A percentile compares a stretch with the other conserved stretches of the same genome.
phyloP scores from a whole-genome alignment of 2,113 vertebrate species.

The Oncorhynchus kisutch region DNA sequence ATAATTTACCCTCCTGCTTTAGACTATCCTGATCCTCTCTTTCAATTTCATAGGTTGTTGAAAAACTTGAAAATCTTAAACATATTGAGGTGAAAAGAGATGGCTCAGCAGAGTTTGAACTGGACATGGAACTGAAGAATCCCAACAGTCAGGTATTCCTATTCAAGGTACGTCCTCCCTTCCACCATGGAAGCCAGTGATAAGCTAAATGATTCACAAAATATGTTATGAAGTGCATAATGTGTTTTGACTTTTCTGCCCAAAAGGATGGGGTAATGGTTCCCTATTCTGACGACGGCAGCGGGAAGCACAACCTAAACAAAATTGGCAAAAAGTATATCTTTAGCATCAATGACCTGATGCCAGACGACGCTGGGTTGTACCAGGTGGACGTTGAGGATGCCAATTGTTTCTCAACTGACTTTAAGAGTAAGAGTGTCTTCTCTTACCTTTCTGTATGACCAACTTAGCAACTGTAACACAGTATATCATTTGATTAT shows the following conservation, averaged over 20 bases:
- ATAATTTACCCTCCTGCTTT: background rate
- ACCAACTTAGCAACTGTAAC: background rate
- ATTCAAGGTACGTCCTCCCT: constrained; percentile 79
- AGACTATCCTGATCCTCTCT: background rate
- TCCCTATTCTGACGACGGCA: constrained; percentile 62
- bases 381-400: constrained; percentile 88
- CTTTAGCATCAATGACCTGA: constrained; percentile 79
- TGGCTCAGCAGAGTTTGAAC: constrained; percentile 76
- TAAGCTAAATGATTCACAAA: no score
- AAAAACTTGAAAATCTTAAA: constrained; percentile 71
- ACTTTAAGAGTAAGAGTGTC: constrained; percentile 68
- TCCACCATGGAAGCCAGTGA: background rate
- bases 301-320: constrained; percentile 74
- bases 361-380: constrained; percentile 82
- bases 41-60: constrained; percentile 70
- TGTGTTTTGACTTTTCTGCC: constrained; percentile 10
- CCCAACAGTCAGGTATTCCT: constrained; percentile 77
- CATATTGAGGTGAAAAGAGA: constrained; percentile 77
- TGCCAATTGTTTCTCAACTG: constrained; percentile 78
- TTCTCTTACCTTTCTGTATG: background rate
- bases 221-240: no score
- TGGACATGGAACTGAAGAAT: constrained; percentile 81
- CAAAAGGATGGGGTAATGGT: constrained; percentile 79
- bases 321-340: constrained; percentile 73
- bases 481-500: background rate